Conservation (phyloP, 2,797 vertebrate genomes). For the Malurus splendens region DNA sequence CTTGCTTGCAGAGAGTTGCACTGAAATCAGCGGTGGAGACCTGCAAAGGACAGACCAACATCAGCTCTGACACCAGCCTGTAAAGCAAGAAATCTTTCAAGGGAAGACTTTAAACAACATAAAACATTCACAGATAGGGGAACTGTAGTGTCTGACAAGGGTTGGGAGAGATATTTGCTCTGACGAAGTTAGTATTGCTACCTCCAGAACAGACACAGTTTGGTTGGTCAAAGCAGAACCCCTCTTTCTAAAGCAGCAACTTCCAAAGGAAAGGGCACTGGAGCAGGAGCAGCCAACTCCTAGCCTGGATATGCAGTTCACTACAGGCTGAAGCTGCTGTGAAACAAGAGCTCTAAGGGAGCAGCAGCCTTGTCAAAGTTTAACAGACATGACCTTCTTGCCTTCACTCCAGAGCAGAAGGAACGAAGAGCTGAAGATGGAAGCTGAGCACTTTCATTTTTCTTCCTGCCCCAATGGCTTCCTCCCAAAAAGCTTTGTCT, state of each 20-base stretch:
- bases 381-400: not conserved
- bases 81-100: not conserved
- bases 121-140: not conserved
- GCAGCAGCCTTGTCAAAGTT: not conserved
- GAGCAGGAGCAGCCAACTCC: not conserved
- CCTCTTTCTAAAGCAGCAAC: not conserved
- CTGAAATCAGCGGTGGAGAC: constrained; percentile 84
- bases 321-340: not conserved
- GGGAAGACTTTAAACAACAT: not conserved
- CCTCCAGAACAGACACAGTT: not conserved
- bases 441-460: not conserved
- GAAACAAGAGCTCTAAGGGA: not conserved
- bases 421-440: accelerated
- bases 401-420: not conserved
- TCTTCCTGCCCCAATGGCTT: not conserved
- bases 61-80: not conserved
- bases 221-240: not conserved
- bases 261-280: not conserved
- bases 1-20: constrained; percentile 86
- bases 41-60: constrained; percentile 65
- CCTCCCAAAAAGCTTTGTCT: not conserved
- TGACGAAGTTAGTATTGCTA: not conserved
- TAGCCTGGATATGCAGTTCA: not conserved
- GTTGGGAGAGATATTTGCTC: not conserved
- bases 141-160: not conserved